phyloP scores from a whole-genome alignment of 2,888 invertebrate species.

The Andrena haemorrhoa region DNA sequence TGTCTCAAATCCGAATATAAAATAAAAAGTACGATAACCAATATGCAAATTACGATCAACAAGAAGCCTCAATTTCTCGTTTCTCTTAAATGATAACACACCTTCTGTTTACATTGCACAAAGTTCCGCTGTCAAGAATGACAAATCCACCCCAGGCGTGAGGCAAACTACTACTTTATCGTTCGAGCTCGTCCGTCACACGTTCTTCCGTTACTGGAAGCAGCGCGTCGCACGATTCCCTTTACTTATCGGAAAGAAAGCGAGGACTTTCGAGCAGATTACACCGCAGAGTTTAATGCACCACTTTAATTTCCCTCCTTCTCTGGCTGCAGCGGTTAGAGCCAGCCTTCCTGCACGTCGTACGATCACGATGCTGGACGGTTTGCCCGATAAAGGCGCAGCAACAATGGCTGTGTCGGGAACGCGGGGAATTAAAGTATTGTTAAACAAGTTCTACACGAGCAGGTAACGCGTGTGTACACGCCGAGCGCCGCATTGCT shows the following conservation, averaged over 20 bases:
- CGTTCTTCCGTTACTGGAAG: neutral
- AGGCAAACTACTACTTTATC: neutral
- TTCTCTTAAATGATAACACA: neutral
- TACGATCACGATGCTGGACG: constrained; percentile 32
- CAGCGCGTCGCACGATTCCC: neutral
- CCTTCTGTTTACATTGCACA: neutral
- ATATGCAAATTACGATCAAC: too few species aligned
- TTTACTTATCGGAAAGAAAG: constrained; percentile 15
- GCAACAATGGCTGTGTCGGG: constrained; percentile 59
- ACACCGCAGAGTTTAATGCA: constrained; percentile 34
- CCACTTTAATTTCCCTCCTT: constrained; percentile 40
- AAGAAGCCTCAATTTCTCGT: neutral
- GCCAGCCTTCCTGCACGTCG: constrained; percentile 10
- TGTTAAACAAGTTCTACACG: constrained; percentile 60
- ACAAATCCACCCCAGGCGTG: neutral
- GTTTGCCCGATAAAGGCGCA: constrained; percentile 53
- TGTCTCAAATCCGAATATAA: too few species aligned
- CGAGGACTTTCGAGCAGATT: constrained; percentile 28
- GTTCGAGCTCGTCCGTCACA: neutral
- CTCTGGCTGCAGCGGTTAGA: neutral
- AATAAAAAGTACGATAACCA: too few species aligned
- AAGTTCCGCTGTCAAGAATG: neutral
- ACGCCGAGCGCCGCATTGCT: constrained; percentile 38
- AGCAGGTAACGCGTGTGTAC: constrained; percentile 42
- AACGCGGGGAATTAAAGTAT: constrained; percentile 65